phyloP scores from a whole-genome alignment of 2,888 invertebrate genomes.

The Deroplatys truncata region DNA sequence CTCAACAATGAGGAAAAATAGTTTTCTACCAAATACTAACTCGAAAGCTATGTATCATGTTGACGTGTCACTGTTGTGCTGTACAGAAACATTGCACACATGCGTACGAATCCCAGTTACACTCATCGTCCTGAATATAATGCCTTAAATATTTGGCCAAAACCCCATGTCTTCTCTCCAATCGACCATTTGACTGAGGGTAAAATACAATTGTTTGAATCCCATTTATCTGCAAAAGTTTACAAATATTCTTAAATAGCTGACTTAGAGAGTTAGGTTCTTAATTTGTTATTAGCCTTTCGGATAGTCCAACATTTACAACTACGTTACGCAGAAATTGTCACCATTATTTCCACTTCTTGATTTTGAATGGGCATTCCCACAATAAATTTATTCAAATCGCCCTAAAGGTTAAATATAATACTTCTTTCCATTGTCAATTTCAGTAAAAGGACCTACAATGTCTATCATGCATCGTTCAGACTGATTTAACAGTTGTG shows the following conservation, averaged over 20 bases:
- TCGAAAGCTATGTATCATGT: too few species aligned
- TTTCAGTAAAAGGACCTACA: background rate
- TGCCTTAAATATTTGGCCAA: background rate
- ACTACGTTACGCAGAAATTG: conserved; percentile 32
- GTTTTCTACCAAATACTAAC: too few species aligned
- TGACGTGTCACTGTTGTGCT: background rate
- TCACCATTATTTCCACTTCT: conserved; percentile 37
- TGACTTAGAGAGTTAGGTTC: conserved; percentile 36
- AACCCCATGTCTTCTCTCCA: background rate
- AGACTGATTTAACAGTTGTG: background rate
- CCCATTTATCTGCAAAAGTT: too few species aligned
- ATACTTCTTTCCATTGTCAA: background rate
- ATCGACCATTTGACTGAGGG: background rate
- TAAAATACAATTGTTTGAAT: background rate
- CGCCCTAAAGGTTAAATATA: background rate
- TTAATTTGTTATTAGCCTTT: conserved; percentile 35
- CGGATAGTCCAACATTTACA: conserved; percentile 31
- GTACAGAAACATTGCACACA: background rate
- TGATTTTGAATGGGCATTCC: conserved; percentile 35
- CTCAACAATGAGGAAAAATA: too few species aligned
- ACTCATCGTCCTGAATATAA: background rate
- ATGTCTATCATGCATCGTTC: background rate
- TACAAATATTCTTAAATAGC: conserved; percentile 33
- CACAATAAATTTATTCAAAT: background rate
- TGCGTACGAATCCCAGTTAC: background rate